Conservation (phyloP, 2,113 vertebrate genomes). For the Himantopus leucocephalus region DNA sequence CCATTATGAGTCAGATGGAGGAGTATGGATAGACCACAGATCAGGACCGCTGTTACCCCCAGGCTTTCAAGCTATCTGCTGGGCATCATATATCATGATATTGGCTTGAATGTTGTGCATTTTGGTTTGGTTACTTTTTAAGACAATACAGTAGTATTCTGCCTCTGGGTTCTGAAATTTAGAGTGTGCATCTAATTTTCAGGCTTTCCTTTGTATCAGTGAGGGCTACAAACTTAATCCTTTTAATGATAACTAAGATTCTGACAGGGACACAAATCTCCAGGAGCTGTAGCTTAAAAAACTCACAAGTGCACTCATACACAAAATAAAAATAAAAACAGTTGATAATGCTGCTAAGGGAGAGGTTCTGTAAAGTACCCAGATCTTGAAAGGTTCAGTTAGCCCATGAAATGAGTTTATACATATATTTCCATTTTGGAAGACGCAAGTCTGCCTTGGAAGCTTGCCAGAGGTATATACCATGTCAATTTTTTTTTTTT, state of each 20-base stretch:
- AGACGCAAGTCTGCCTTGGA: background rate
- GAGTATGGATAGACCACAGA: background rate
- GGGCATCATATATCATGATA: background rate
- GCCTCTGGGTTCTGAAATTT: background rate
- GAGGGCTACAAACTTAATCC: background rate
- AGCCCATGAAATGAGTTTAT: background rate
- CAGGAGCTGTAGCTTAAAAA: background rate
- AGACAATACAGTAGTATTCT: background rate
- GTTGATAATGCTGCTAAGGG: background rate
- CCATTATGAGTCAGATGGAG: background rate
- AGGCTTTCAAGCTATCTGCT: background rate
- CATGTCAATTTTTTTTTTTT: background rate
- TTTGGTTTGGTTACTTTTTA: background rate
- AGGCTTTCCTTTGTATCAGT: background rate
- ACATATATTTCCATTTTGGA: background rate
- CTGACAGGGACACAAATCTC: background rate
- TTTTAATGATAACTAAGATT: background rate
- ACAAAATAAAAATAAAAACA: background rate
- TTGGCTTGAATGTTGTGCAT: background rate
- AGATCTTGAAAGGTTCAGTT: background rate
- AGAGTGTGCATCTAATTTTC: background rate
- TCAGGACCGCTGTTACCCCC: background rate
- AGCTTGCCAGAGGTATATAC: background rate
- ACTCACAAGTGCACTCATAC: background rate
- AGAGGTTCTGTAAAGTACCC: background rate